Base-by-base conservation (phyloP, 2,113 vertebrate genomes). In the Rhinopomastus cyanomelas region DNA sequence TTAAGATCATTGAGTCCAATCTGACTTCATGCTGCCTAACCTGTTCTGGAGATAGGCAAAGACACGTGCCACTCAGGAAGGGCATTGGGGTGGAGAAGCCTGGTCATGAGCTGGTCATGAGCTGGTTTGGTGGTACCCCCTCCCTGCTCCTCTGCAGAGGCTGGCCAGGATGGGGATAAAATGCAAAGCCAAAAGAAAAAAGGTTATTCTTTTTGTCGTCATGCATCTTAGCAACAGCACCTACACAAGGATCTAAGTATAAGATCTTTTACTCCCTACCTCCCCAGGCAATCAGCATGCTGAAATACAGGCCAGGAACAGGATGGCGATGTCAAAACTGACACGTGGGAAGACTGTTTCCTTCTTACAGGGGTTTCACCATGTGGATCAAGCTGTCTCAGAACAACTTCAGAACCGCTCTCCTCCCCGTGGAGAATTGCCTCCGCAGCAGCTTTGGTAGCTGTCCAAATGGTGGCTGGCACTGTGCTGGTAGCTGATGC, bases 161-260 rank as follows among this genome's bases (percentile, higher is more conserved):
- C n/a, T 16, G 66, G 49, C 3, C 60, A 57, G 34, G 42, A 56
- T 69, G 21, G 27, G 78, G 36, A 61, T 68, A 42, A 84, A 76
- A 82, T n/a, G 42, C 32, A 26, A 64, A 74, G 37, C 72, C 15
- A 65, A 71, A 87, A 69, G 61, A 59, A 87, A 80, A 79, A 37
- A 30, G 22, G 15, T 9, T n/a, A 23, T 9, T 71, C 60, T 79
- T 67, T 85, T 77, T 57, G 74, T 11, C 37, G 21, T 62, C 29
- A 5, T 69, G 81, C 91, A 60, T 82, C 89, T 94, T 95, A 94
- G 92, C 94, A 95, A 93, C 94, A 80, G 81, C 89, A 93, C 93
- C 92, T 91, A 94, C 89, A 81, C 8, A 13, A 89, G 92, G 85
- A 90, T 88, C 85, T 93, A 93, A 96, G 83, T 74, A 89, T 85